These are phyloP conservation scores for Cyclophora punctaria DNA, from an alignment of 2,888 invertebrate genomes.

Conservation along the genomic window DNA sequence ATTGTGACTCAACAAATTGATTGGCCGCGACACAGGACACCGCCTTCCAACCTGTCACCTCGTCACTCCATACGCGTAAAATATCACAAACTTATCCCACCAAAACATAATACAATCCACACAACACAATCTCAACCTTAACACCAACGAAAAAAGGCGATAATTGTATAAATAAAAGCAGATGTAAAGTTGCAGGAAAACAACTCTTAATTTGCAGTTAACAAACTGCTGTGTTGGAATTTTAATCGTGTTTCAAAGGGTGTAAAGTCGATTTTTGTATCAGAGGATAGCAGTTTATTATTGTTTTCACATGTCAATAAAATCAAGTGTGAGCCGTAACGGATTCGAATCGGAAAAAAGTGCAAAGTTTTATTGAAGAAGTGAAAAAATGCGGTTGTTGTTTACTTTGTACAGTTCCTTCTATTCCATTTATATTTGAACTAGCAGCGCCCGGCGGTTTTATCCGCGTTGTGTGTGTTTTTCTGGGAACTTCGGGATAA, in stretches of 20 bases:
- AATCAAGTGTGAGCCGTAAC: constrained; percentile 27
- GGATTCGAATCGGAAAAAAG: constrained; percentile 19
- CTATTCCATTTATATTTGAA: too few species aligned
- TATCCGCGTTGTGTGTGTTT: too few species aligned
- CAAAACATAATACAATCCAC: constrained; percentile 3
- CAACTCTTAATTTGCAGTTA: constrained; percentile 19
- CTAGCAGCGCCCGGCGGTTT: too few species aligned
- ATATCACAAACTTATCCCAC: constrained; percentile 23
- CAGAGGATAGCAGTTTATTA: background rate
- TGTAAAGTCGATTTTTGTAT: constrained; percentile 1
- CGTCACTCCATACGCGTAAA: constrained; percentile 56
- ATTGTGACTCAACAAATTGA: constrained; percentile 68
- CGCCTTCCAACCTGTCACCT: constrained; percentile 61
- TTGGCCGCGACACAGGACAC: constrained; percentile 59
- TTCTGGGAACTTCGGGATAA: too few species aligned
- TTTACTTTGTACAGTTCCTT: background rate
- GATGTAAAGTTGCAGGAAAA: constrained; percentile 8
- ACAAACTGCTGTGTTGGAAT: background rate
- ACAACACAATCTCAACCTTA: constrained; percentile 19
- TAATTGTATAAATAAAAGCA: background rate
- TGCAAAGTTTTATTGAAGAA: constrained; percentile 16
- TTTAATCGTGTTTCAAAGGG: background rate
- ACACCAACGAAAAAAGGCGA: constrained; percentile 3
- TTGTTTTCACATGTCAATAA: constrained; percentile 27
- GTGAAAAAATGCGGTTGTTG: constrained; percentile 6